Evolutionary conservation across 2,797 vertebrate species (phyloP).

Genomic region (Propithecus perrieri): DNA sequence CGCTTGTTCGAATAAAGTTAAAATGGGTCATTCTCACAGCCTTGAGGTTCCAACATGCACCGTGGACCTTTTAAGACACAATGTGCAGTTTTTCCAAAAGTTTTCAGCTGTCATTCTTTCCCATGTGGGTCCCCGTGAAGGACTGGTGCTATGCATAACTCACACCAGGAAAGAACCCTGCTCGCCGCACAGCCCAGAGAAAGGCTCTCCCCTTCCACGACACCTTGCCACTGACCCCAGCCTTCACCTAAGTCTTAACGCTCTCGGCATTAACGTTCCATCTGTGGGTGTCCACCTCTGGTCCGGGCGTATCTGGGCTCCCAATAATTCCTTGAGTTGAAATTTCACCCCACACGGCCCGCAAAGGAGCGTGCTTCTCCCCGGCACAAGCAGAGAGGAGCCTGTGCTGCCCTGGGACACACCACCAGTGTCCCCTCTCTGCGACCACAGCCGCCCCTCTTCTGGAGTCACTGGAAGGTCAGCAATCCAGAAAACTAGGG

Average conservation of each 20-base stretch:
- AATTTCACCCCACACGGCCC: not conserved
- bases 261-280: not conserved
- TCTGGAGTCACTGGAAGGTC: not conserved
- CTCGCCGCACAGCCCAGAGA: not conserved
- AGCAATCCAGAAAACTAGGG: accelerated
- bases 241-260: not conserved
- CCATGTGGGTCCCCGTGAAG: not conserved
- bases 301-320: too few relatives aligned
- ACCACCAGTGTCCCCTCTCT: too few relatives aligned
- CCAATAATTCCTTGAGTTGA: not conserved
- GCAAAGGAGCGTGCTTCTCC: not conserved
- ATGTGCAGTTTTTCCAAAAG: not conserved
- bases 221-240: not conserved
- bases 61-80: not conserved
- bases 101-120: not conserved
- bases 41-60: too few relatives aligned
- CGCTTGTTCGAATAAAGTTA: not conserved
- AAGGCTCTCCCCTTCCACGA: not conserved
- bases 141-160: not conserved
- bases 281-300: not conserved
- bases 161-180: not conserved
- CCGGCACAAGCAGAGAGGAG: not conserved
- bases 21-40: not conserved
- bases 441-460: not conserved
- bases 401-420: not conserved